phyloP scores from a whole-genome alignment of 2,888 invertebrate genomes.

The Eristalinus sepulchralis region DNA sequence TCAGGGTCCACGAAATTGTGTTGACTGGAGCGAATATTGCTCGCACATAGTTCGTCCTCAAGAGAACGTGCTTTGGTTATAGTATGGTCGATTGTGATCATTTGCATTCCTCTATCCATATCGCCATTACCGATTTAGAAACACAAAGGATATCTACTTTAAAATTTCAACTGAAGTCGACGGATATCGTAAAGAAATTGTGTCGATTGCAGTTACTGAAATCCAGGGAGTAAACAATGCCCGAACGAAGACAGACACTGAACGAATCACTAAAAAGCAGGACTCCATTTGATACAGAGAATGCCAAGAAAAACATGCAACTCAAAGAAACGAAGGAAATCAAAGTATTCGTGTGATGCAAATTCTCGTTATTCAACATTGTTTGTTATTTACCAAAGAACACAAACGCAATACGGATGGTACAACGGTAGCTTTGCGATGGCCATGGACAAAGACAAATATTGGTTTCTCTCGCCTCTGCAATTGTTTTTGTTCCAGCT shows the following conservation, averaged over 20 bases:
- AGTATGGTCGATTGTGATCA: not conserved
- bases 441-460: conserved; percentile 39
- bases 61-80: too few species aligned
- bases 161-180: too few species aligned
- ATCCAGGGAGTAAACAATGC: not conserved
- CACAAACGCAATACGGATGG: conserved; percentile 39
- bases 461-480: conserved; percentile 14
- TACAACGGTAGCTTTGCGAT: conserved; percentile 19
- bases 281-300: not conserved
- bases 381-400: conserved; percentile 53
- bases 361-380: conserved; percentile 58
- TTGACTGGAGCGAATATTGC: not conserved
- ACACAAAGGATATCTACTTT: too few species aligned
- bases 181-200: not conserved
- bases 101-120: too few species aligned
- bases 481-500: not conserved
- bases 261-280: not conserved
- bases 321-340: conserved; percentile 5
- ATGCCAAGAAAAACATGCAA: not conserved
- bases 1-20: not conserved
- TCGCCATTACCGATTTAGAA: too few species aligned
- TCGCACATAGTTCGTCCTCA: not conserved
- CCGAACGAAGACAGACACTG: not conserved
- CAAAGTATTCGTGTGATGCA: conserved; percentile 53
- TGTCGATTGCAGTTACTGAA: not conserved